Conservation (phyloP, 2,888 invertebrate species). For the Kuschelorhynchus macadamiae region DNA sequence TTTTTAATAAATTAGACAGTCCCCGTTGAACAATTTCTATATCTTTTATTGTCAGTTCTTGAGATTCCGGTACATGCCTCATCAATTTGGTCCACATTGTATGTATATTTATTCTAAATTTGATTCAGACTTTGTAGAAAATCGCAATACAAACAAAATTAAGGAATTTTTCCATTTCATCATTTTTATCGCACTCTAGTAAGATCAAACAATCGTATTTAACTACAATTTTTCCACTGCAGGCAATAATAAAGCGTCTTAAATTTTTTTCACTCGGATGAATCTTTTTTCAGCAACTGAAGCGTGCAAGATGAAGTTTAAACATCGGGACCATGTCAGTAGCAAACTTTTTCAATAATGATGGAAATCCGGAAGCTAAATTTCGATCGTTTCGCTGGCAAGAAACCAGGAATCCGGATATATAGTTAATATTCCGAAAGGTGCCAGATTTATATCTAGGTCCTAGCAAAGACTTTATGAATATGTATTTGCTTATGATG, state of each 20-base stretch:
- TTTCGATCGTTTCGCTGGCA: slow-evolving; percentile 35
- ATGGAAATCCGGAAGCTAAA: slow-evolving; percentile 33
- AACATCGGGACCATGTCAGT: slow-evolving; percentile 39
- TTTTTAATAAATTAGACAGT: no score
- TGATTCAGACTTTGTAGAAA: no score
- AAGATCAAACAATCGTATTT: not conserved
- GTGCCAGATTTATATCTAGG: not conserved
- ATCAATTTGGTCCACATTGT: no score
- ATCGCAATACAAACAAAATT: no score
- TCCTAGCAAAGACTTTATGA: not conserved
- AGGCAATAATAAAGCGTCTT: slow-evolving; percentile 30
- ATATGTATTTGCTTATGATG: not conserved
- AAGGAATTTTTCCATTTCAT: no score
- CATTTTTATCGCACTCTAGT: no score
- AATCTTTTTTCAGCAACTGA: slow-evolving; percentile 28
- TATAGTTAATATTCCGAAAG: slow-evolving; percentile 1
- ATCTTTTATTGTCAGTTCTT: no score
- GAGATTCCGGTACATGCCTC: no score
- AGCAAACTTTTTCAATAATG: slow-evolving; percentile 44
- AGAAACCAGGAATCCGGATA: slow-evolving; percentile 28
- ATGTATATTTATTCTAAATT: no score
- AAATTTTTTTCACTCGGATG: slow-evolving; percentile 34
- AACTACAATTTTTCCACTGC: not conserved
- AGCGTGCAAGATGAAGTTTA: slow-evolving; percentile 39
- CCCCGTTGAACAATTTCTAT: no score